These are phyloP conservation scores for Paramisgurnus dabryanus DNA, from an alignment of 2,113 vertebrate species.

Conservation along the genomic window DNA sequence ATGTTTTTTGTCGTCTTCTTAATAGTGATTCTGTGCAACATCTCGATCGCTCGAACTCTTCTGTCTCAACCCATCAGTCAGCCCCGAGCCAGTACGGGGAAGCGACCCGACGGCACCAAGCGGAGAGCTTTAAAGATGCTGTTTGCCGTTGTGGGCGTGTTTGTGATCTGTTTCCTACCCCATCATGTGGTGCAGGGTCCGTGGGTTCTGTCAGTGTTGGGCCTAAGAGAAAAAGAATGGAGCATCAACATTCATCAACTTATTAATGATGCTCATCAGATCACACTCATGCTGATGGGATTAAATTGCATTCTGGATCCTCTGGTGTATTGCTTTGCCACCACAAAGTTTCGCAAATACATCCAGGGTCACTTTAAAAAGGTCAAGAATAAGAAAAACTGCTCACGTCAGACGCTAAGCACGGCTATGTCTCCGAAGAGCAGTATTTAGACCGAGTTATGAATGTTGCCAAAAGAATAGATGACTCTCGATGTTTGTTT, in stretches of 20 bases:
- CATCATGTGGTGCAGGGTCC: conserved; percentile 87
- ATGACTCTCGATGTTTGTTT: not conserved
- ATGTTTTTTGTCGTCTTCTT: conserved; percentile 82
- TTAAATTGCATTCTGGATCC: conserved; percentile 92
- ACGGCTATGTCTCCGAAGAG: conserved; percentile 72
- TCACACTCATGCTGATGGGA: conserved; percentile 87
- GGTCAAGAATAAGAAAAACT: conserved; percentile 76
- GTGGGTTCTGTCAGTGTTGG: conserved; percentile 84
- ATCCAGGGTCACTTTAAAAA: conserved; percentile 77
- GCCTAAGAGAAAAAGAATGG: conserved; percentile 63
- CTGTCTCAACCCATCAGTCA: conserved; percentile 66
- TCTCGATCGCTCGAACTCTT: conserved; percentile 80
- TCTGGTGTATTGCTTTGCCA: conserved; percentile 93
- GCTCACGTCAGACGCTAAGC: conserved; percentile 74
- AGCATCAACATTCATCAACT: conserved; percentile 62
- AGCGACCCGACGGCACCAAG: conserved; percentile 72
- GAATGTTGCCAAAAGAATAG: not conserved
- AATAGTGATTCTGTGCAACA: conserved; percentile 82
- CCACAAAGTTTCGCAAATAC: conserved; percentile 87
- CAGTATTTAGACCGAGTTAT: conserved; percentile 53
- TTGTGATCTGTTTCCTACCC: conserved; percentile 89
- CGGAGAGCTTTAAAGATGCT: conserved; percentile 89
- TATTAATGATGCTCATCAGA: conserved; percentile 86
- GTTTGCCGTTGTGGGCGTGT: conserved; percentile 83
- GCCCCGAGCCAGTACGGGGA: conserved; percentile 35